phyloP scores from a whole-genome alignment of 2,113 vertebrate genomes.

The Cheirogaleus medius region DNA sequence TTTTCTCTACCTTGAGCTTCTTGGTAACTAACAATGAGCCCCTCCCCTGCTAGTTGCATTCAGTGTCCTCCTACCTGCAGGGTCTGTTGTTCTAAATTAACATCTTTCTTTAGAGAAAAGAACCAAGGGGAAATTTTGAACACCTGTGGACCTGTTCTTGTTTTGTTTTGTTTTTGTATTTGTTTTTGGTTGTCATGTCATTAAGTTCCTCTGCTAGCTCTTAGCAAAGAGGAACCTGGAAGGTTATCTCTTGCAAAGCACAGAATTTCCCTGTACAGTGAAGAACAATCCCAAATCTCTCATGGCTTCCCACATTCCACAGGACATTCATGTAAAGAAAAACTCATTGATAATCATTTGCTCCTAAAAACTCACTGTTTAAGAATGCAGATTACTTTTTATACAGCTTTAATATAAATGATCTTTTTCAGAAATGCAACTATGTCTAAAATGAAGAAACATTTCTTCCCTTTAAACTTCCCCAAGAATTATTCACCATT shows the following conservation, averaged over 20 bases:
- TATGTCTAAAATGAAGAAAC: neutral
- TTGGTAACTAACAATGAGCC: neutral
- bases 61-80: neutral
- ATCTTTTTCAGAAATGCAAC: neutral
- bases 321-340: neutral
- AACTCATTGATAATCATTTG: neutral
- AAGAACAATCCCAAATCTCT: neutral
- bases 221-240: neutral
- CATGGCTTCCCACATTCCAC: neutral
- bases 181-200: neutral
- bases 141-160: neutral
- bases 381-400: neutral
- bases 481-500: neutral
- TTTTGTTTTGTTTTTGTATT: neutral
- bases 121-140: neutral
- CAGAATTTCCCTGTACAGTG: too few species aligned
- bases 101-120: neutral
- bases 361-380: neutral
- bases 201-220: neutral
- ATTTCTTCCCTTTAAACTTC: neutral
- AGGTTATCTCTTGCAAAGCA: neutral
- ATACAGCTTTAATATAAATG: neutral
- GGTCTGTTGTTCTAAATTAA: neutral
- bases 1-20: neutral
- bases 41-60: neutral